phyloP scores from a whole-genome alignment of 2,113 vertebrate species.

The Elephas maximus region DNA sequence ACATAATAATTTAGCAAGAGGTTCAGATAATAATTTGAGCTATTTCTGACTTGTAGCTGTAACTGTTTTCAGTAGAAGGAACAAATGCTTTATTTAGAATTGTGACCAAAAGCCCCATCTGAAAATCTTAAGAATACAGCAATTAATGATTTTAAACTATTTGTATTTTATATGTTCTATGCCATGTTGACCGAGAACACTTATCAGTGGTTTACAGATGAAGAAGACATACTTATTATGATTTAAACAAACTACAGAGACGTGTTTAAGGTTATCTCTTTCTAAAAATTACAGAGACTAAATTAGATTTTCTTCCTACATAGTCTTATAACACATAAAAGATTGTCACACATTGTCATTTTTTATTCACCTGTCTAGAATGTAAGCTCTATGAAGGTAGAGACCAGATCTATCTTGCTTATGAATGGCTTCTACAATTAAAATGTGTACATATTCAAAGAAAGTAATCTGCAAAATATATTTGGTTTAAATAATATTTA shows the following conservation, averaged over 20 bases:
- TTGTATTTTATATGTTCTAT: not conserved
- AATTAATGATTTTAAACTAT: not conserved
- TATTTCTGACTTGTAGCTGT: not conserved
- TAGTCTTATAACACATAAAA: not conserved
- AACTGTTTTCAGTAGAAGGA: not conserved
- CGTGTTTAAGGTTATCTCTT: not conserved
- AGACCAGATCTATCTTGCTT: not conserved
- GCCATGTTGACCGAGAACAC: not conserved
- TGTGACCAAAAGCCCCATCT: not conserved
- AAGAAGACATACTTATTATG: not conserved
- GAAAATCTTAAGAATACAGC: not conserved
- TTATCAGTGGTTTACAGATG: not conserved
- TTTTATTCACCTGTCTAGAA: not conserved
- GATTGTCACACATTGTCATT: too few species aligned
- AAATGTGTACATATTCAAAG: not conserved
- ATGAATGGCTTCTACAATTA: not conserved
- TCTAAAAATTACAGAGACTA: not conserved
- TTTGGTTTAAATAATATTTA: not conserved
- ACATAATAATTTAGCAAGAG: not conserved
- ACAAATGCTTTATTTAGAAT: not conserved
- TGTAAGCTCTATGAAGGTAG: not conserved
- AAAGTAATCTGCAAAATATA: slow-evolving; percentile 46
- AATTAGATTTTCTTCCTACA: not conserved
- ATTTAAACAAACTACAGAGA: not conserved
- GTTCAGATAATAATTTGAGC: not conserved